These are phyloP conservation scores for Philopedon plagiatum DNA, from an alignment of 2,888 invertebrate species.

Conservation along the genomic window DNA sequence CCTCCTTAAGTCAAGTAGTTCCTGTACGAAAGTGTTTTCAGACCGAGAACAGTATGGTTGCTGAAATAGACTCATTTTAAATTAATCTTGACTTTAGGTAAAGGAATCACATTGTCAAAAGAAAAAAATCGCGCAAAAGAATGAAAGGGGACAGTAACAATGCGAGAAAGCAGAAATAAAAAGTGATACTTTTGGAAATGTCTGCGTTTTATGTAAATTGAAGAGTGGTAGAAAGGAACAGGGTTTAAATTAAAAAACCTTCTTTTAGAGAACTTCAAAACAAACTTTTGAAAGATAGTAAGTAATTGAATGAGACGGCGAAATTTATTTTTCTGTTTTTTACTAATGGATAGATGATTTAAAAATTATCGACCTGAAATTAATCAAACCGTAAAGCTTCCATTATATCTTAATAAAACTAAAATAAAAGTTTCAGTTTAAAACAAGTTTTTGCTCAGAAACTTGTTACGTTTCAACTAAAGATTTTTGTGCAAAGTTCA, in stretches of 20 bases:
- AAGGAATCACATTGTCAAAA: not conserved
- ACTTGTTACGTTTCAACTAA: too few species aligned
- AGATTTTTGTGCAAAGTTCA: too few species aligned
- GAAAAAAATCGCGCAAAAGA: not conserved
- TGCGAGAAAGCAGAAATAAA: not conserved
- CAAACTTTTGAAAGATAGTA: too few species aligned
- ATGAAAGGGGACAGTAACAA: not conserved
- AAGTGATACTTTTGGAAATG: conserved; percentile 2
- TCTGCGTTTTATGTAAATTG: conserved; percentile 5
- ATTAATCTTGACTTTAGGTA: conserved; percentile 1
- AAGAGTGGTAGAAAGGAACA: not conserved
- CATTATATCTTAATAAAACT: too few species aligned
- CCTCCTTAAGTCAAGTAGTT: not conserved
- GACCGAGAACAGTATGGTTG: not conserved
- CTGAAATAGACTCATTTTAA: not conserved
- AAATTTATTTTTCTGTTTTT: too few species aligned
- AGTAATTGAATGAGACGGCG: too few species aligned
- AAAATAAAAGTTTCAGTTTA: too few species aligned
- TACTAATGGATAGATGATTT: too few species aligned
- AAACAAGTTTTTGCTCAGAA: too few species aligned
- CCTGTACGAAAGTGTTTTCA: not conserved
- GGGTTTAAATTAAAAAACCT: not conserved
- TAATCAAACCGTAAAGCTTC: too few species aligned
- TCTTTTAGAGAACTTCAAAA: too few species aligned
- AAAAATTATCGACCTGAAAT: too few species aligned